Evolutionary conservation across 2,113 vertebrate species (phyloP), one percentile per base, ranked within the genome.

Genomic region (Mastomys natalensis): DNA sequence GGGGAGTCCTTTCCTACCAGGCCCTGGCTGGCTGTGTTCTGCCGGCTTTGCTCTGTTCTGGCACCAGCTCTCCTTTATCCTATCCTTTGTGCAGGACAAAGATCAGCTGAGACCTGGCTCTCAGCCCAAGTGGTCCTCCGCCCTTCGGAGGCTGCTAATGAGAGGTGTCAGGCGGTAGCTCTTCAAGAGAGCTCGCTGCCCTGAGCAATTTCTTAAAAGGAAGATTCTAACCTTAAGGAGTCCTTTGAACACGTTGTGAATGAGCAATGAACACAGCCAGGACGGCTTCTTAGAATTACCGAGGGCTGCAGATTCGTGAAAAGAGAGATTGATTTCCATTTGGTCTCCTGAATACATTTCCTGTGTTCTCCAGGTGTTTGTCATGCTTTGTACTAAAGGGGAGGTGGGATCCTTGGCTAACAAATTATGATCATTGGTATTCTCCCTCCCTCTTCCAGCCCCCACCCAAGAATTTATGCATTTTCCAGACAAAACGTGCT

Each of bases 191-290:
- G 8, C 26, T 16, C 5, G 0, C 62, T 0, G 9, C 76, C 89
- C 96, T 26, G 87, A 94, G 97, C 81, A n/a, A 16, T 68, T 85
- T 85, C 96, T 95, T 93, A 62, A 93, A 92, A 95, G 92, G 89
- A 48, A 91, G 87, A 92, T 45, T 60, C 95, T 48, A 43, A 45
- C 93, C 96, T 96, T 13, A 90, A n/a, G 3, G 94, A 4, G 68
- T 51, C 94, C 93, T 89, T 93, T 87, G 89, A 89, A 62, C 91
- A 17, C 6, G 0, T 15, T 1, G 5, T 24, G 95, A 80, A 53
- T 10, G 84, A 80, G 15, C 34, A 37, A 26, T 13, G 22, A 58
- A 4, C 1, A 4, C 13, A 0, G 80, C 9, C 5, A 3, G 5
- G 80, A 72, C 0, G 15, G 85, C 66, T 55, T 26, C 87, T 51